Evolutionary conservation across 1,140 invertebrate species (phyloP), one percentile per base, ranked within the genome.

Genomic region (Leptonema lineaticorne): DNA sequence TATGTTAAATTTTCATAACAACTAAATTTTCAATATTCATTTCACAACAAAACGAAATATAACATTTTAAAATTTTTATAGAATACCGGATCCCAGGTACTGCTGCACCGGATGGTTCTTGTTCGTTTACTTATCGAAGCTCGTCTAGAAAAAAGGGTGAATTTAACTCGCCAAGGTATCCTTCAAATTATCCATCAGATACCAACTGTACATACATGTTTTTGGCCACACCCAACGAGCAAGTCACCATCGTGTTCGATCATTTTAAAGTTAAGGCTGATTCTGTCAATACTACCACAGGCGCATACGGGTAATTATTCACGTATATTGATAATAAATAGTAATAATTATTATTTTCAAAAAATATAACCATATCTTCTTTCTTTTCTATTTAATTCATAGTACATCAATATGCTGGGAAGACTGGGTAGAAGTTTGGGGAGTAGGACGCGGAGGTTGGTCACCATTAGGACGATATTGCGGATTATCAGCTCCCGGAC

Each of bases 51-150:
- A n/a, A n/a, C n/a, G n/a, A n/a, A n/a, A n/a, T 46, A 16, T 53
- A 30, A n/a, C n/a, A 71, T 70, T 1, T 46, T n/a, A 4, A 4
- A 3, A 18, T 11, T 22, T 11, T 69, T 69, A 46, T 75, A 87
- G 93, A 96, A 80, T 96, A 95, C 78, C 92, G 90, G 65, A 93
- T 98, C 75, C 93, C 94, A n/a, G 96, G 96, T 29, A 97, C 94
- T 0, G 91, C 94, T 14, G 91, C 93, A 11, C 93, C 94, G 0
- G 90, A 93, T 75, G 93, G 93, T 67, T 90, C 86, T 68, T 98
- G 96, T 78, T 88, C 88, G 48, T 98, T 97, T 79, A 92, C 91
- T 0, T 98, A 97, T 81, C 86, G 88, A 63, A 96, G 94, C 79
- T 88, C 87, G 68, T 91, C 89, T 45, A 86, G 88, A 72, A 95